Conservation (phyloP, 2,888 invertebrate genomes). For the Cinara cedri region DNA sequence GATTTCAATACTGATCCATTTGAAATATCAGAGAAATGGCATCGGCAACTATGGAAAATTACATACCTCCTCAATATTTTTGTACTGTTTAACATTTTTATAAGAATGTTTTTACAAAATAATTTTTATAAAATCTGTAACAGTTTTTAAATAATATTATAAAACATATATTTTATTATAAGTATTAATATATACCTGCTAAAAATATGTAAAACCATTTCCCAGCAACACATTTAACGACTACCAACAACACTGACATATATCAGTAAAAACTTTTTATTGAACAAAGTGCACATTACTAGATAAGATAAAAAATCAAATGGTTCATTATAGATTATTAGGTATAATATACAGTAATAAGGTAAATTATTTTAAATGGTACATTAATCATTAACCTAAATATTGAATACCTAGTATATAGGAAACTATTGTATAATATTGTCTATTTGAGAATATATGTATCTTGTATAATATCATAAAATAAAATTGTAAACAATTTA, state of each 20-base stretch:
- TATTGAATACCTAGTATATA: neutral
- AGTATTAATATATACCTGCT: neutral
- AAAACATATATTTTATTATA: neutral
- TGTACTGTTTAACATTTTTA: slow-evolving; percentile 26
- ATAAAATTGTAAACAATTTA: too few species aligned
- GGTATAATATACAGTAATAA: neutral
- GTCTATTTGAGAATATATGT: too few species aligned
- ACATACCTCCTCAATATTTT: slow-evolving; percentile 1
- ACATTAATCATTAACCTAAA: neutral
- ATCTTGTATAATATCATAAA: too few species aligned
- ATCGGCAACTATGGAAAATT: neutral
- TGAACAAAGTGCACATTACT: neutral
- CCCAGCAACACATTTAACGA: slow-evolving; percentile 20
- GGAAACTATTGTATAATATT: too few species aligned
- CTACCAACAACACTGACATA: neutral
- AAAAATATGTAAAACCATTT: slow-evolving; percentile 33
- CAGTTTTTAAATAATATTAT: neutral
- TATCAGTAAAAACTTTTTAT: slow-evolving; percentile 2
- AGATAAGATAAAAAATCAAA: slow-evolving; percentile 12
- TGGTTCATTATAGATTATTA: slow-evolving; percentile 34
- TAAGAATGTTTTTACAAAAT: neutral
- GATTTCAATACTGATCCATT: slow-evolving; percentile 41
- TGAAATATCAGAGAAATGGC: neutral
- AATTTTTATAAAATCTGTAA: slow-evolving; percentile 19
- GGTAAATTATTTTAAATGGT: neutral